A percentile compares a stretch with the other conserved stretches of the same genome.
phyloP scores from a whole-genome alignment of 2,797 vertebrate genomes.

The Hafferia zeledoni region DNA sequence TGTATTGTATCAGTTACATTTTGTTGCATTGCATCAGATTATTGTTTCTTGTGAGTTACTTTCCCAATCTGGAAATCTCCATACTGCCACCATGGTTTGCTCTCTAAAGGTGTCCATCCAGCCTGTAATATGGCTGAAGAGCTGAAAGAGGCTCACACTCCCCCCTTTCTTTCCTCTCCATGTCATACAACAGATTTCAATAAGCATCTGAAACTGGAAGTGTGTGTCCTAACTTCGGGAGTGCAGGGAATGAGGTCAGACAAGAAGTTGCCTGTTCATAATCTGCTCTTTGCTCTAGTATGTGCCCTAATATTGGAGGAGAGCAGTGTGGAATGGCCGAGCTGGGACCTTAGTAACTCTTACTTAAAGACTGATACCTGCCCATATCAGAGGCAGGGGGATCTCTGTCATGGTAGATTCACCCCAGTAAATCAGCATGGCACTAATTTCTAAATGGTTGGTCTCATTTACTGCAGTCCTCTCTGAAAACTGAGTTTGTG shows the following conservation, averaged over 20 bases:
- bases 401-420: not conserved
- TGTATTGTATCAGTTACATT: not conserved
- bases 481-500: constrained; percentile 40
- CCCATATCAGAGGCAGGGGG: not conserved
- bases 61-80: not conserved
- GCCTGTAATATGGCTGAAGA: not conserved
- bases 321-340: not conserved
- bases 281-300: not conserved
- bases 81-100: not conserved
- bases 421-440: not conserved
- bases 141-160: not conserved
- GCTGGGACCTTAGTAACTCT: not conserved
- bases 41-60: not conserved
- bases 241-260: not conserved
- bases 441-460: constrained; percentile 3
- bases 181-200: not conserved
- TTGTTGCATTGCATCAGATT: not conserved
- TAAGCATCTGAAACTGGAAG: not conserved
- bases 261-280: not conserved
- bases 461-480: constrained; percentile 31
- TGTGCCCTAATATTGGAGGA: rapidly evolving
- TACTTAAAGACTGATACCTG: not conserved
- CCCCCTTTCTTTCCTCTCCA: not conserved
- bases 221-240: not conserved
- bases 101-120: not conserved